Evolutionary conservation across 1,140 invertebrate species (phyloP).

Genomic region (Nephila pilipes): DNA sequence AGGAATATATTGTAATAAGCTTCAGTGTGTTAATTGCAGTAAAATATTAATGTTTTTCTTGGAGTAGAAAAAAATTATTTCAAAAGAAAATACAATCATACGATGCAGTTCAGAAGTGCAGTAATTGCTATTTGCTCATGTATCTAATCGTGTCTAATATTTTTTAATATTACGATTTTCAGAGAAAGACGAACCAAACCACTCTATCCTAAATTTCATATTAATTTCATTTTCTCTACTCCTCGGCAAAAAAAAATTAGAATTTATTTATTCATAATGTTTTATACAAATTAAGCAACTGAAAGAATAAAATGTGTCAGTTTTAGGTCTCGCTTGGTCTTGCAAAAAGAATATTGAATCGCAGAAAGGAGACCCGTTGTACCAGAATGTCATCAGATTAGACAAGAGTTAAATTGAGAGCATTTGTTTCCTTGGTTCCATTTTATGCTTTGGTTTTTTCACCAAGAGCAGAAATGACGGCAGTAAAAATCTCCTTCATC

Average conservation of each 20-base stretch:
- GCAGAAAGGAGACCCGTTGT: not conserved
- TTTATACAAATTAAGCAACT: not conserved
- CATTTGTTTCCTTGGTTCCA: conserved; percentile 10
- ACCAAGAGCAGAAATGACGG: conserved; percentile 18
- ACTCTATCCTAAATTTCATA: not conserved
- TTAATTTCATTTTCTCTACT: not conserved
- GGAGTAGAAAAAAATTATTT: too few relatives aligned
- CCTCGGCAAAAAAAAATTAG: not conserved
- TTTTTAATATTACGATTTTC: too few relatives aligned
- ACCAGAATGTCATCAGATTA: conserved; percentile 25
- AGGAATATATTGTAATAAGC: too few relatives aligned
- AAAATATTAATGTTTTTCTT: too few relatives aligned
- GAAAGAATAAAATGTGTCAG: not conserved
- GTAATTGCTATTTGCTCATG: too few relatives aligned
- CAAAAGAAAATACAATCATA: too few relatives aligned
- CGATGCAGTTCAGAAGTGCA: too few relatives aligned
- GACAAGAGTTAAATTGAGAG: conserved; percentile 23
- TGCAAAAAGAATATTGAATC: not conserved
- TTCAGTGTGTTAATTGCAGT: too few relatives aligned
- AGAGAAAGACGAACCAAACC: not conserved
- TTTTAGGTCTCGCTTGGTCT: not conserved
- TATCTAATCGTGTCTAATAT: too few relatives aligned
- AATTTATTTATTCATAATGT: not conserved
- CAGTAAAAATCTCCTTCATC: conserved; percentile 1
- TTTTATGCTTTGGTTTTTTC: not conserved